Base-by-base conservation (phyloP, 1,140 invertebrate genomes). In the Hetaerina americana region DNA sequence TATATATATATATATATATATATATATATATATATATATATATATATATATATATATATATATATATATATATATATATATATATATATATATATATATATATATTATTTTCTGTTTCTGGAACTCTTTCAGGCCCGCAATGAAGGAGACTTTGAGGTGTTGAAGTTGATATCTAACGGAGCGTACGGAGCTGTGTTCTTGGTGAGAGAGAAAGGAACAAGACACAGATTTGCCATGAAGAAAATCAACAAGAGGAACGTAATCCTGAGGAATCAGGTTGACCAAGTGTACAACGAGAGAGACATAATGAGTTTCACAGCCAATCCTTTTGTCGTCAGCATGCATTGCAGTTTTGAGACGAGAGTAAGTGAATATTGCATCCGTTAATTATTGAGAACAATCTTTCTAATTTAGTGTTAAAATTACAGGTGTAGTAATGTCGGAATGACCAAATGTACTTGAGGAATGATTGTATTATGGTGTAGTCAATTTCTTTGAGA, bases 281-380 rank as follows among this genome's bases (percentile, higher is more conserved):
- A 98, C 77, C 96, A 98, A 83, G 97, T 98, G 15, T 99, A 99
- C 81, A 96, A 97, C 24, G 98, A 99, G 82, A 83, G 98, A 74
- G 98, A 99, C 79, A 99, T 99, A 75, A 90, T 99, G 80, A 98
- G 96, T 78, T 99, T 99, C 82, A 97, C 97, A 0, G 97, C 99
- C 81, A 99, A 99, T 87, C 98, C 98, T 26, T 99, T 99, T 85
- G 97, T 99, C 75, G 97, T 98, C 69, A 90, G 88, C 79, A 98
- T 99, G 94, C 98, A 96, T 81, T 99, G 97, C 81, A 98, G 94
- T 78, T 99, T 99, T 83, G 97, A 99, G 84, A 99, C 97, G 6
- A 91, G 91, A 81, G 87, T 88, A 80, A 76, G 75, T 73, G n/a
- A n/a, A n/a, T n/a, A n/a, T n/a, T n/a, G n/a, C n/a, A n/a, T n/a